These are phyloP conservation scores for Morpho achilles DNA, from an alignment of 2,888 invertebrate species.

Conservation along the genomic window DNA sequence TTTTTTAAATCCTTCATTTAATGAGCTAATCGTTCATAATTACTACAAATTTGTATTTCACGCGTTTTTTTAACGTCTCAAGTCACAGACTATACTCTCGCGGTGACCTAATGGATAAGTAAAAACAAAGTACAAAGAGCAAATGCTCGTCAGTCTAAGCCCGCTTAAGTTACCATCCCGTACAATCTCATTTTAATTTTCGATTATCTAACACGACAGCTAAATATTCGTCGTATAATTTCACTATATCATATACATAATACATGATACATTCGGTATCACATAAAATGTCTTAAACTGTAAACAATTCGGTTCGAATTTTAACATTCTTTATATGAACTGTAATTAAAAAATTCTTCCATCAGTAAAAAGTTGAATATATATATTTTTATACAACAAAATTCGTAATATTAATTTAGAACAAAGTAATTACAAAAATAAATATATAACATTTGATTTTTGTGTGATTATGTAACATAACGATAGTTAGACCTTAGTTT, in stretches of 20 bases:
- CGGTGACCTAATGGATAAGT: slow-evolving; percentile 7
- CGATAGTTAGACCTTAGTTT: no score
- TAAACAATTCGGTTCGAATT: no score
- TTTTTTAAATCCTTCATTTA: slow-evolving; percentile 67
- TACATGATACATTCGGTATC: background rate
- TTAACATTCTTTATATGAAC: no score
- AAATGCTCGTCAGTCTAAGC: slow-evolving; percentile 26
- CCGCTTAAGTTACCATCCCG: slow-evolving; percentile 8
- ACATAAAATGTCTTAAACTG: no score
- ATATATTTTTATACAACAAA: no score
- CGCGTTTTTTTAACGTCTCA: slow-evolving; percentile 53
- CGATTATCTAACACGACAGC: slow-evolving; percentile 16
- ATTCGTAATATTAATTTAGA: no score
- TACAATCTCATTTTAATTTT: slow-evolving; percentile 5
- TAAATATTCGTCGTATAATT: slow-evolving; percentile 6
- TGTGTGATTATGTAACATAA: no score
- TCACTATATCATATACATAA: slow-evolving; percentile 2
- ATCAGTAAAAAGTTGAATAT: no score
- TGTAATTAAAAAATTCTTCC: no score
- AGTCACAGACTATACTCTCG: slow-evolving; percentile 1
- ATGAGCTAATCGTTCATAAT: slow-evolving; percentile 59
- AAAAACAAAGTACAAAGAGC: slow-evolving; percentile 24
- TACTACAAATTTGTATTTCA: slow-evolving; percentile 57
- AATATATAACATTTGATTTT: no score
- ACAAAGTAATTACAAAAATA: no score